Evolutionary conservation across 1,140 invertebrate species (phyloP).

Genomic region (Dinothrombium tinctorium): DNA sequence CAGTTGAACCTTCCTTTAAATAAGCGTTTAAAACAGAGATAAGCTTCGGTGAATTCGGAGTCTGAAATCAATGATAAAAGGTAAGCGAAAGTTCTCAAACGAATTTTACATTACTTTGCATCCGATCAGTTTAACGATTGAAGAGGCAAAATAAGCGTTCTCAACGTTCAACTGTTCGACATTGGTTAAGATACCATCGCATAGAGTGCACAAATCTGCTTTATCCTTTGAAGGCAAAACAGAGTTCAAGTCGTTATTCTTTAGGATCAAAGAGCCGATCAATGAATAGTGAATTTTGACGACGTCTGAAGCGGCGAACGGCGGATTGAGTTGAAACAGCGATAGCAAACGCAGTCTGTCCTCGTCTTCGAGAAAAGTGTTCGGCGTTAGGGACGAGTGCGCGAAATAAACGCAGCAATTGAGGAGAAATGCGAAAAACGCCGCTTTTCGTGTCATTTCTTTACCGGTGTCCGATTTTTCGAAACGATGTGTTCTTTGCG

Average conservation of each 20-base stretch:
- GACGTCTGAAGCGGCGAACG: neutral
- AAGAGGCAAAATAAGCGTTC: conserved; percentile 27
- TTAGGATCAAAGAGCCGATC: neutral
- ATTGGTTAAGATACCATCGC: neutral
- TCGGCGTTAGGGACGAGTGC: neutral
- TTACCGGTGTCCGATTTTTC: no score
- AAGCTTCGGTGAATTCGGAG: conserved; percentile 15
- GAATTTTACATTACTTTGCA: conserved; percentile 20
- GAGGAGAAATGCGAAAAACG: no score
- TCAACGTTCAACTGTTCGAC: conserved; percentile 24
- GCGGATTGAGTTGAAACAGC: neutral
- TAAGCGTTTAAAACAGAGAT: conserved; percentile 25
- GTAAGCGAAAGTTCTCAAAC: conserved; percentile 16
- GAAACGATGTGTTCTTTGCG: no score
- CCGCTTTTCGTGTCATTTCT: no score
- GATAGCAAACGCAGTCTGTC: neutral
- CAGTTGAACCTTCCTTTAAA: conserved; percentile 19
- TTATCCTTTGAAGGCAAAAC: neutral
- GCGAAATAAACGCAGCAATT: no score
- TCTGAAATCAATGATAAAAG: conserved; percentile 20
- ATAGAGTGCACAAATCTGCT: neutral
- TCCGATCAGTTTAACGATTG: conserved; percentile 24
- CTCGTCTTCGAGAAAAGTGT: neutral
- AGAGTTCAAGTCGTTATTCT: neutral
- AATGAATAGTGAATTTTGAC: neutral